A percentile compares a stretch with the other conserved stretches of the same genome.
These are phyloP conservation scores for Haliclona indistincta DNA, from an alignment of 37 sponge, comb jelly and placozoan species.

Conservation along the genomic window DNA sequence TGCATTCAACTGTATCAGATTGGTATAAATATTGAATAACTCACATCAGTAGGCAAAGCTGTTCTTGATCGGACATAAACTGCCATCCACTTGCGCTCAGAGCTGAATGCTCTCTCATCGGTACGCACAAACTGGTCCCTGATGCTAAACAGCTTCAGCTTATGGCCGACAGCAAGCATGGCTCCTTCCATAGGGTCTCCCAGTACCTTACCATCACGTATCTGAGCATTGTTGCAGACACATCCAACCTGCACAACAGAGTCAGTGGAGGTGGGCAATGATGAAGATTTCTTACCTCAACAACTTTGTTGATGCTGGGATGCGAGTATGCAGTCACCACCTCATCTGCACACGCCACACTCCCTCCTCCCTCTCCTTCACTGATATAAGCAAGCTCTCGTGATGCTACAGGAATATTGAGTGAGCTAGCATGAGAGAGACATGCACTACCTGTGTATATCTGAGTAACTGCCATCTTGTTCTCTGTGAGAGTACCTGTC, in stretches of 20 bases:
- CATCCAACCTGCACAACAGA: constrained; percentile 73
- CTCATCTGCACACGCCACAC: constrained; percentile 27
- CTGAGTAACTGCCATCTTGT: constrained; percentile 84
- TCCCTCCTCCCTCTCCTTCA: background rate
- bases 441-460: constrained; percentile 54
- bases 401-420: background rate
- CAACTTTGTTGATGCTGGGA: constrained; percentile 45
- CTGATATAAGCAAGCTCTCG: too few relatives aligned
- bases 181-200: constrained; percentile 96
- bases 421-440: constrained; percentile 1
- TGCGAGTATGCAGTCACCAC: constrained; percentile 25
- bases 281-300: constrained; percentile 38
- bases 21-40: constrained; percentile 1
- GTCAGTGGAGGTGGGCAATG: background rate
- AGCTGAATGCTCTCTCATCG: constrained; percentile 88
- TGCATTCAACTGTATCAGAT: too few relatives aligned
- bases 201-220: constrained; percentile 64
- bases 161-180: constrained; percentile 62
- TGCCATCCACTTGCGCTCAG: constrained; percentile 96
- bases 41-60: constrained; percentile 20
- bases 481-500: constrained; percentile 97
- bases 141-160: constrained; percentile 52
- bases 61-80: constrained; percentile 54
- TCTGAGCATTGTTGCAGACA: constrained; percentile 92
- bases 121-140: constrained; percentile 66